A percentile compares a stretch with the other conserved stretches of the same genome.
These are phyloP conservation scores for Lepidocyrtoides sp. DNA, from an alignment of 2,888 invertebrate genomes.

Conservation along the genomic window DNA sequence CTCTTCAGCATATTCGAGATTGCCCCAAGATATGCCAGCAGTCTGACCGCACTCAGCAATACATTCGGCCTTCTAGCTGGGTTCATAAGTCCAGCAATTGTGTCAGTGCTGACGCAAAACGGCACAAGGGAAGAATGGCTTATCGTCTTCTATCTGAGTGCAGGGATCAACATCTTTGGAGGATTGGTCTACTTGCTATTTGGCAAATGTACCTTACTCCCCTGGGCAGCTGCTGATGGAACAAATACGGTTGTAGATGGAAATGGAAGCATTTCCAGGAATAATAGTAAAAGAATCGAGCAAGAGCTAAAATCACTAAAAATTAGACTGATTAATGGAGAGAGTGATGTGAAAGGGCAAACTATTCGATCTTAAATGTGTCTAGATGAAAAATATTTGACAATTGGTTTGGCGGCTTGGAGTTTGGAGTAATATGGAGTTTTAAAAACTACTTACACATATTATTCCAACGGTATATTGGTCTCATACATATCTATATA, in stretches of 20 bases:
- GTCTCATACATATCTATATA: no score
- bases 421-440: background rate
- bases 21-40: slow-evolving; percentile 87
- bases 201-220: slow-evolving; percentile 87
- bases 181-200: slow-evolving; percentile 86
- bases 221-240: slow-evolving; percentile 86
- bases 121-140: slow-evolving; percentile 87
- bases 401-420: background rate
- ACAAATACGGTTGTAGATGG: slow-evolving; percentile 36
- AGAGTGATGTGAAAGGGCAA: slow-evolving; percentile 73
- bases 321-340: slow-evolving; percentile 77
- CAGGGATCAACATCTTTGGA: slow-evolving; percentile 86
- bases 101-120: slow-evolving; percentile 86
- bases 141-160: slow-evolving; percentile 86
- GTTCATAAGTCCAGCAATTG: slow-evolving; percentile 86
- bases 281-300: slow-evolving; percentile 52
- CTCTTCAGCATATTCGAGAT: slow-evolving; percentile 87
- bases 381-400: background rate
- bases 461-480: background rate
- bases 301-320: slow-evolving; percentile 68
- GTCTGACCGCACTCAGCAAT: slow-evolving; percentile 87
- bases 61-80: slow-evolving; percentile 87
- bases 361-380: slow-evolving; percentile 29
- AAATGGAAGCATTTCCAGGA: slow-evolving; percentile 24
- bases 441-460: background rate